A percentile compares a stretch with the other conserved stretches of the same genome.
Conservation (phyloP, 2,888 invertebrate species). For the Steromphala cineraria region DNA sequence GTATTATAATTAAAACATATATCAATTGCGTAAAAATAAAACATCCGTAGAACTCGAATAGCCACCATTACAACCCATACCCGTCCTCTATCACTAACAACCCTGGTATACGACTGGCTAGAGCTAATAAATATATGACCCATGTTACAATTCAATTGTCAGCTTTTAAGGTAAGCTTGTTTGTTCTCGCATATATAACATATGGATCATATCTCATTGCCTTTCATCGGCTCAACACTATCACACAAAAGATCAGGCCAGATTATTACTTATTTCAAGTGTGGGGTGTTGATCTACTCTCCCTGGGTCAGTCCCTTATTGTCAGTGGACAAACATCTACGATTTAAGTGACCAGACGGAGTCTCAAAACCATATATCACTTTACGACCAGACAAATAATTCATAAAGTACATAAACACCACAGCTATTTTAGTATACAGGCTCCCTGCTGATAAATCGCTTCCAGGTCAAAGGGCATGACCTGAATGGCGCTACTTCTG, state of each 20-base stretch:
- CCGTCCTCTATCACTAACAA: too few species aligned
- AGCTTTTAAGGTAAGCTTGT: not conserved
- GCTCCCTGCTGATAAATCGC: constrained; percentile 9
- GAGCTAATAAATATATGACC: too few species aligned
- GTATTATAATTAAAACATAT: too few species aligned
- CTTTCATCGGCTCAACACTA: constrained; percentile 12
- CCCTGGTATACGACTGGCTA: too few species aligned
- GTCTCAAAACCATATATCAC: not conserved
- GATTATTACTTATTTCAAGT: constrained; percentile 14
- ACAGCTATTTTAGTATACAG: not conserved
- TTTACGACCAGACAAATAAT: constrained; percentile 6
- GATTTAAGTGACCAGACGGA: not conserved
- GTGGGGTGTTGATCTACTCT: not conserved
- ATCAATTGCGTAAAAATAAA: too few species aligned
- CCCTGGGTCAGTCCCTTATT: not conserved
- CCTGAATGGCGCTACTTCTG: constrained; percentile 8
- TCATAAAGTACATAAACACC: constrained; percentile 20
- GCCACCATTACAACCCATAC: too few species aligned
- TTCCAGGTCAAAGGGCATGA: not conserved
- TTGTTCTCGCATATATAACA: constrained; percentile 5
- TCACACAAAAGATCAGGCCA: not conserved
- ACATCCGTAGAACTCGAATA: too few species aligned
- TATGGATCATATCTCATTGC: not conserved
- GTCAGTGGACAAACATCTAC: constrained; percentile 2
- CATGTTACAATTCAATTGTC: not conserved